phyloP scores from a whole-genome alignment of 2,113 vertebrate genomes.

The Elachura formosa region DNA sequence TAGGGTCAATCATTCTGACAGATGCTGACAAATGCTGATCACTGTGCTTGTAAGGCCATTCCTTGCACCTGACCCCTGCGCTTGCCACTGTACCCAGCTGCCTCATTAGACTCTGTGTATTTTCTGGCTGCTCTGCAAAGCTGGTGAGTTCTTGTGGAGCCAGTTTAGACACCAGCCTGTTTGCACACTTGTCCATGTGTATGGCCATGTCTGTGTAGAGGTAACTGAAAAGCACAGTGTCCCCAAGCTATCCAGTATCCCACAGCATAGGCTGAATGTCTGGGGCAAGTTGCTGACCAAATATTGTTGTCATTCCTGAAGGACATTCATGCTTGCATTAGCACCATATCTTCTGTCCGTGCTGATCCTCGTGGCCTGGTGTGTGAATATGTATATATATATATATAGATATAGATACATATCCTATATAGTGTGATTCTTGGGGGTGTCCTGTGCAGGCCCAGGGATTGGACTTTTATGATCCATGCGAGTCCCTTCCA shows the following conservation, averaged over 20 bases:
- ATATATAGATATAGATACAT: no score
- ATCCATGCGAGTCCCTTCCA: neutral
- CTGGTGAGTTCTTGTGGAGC: neutral
- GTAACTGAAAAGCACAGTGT: neutral
- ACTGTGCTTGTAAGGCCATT: rapidly evolving
- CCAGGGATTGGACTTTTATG: neutral
- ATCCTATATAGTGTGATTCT: neutral
- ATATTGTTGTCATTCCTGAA: neutral
- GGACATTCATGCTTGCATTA: neutral
- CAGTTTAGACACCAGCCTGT: rapidly evolving
- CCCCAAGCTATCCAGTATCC: no score
- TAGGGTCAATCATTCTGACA: neutral
- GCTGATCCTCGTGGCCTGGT: neutral
- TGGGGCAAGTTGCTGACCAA: neutral
- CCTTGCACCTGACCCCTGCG: rapidly evolving
- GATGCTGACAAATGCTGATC: neutral
- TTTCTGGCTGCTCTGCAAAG: neutral
- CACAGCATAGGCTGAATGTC: neutral
- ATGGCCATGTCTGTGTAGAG: no score
- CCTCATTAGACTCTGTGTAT: neutral
- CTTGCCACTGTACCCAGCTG: neutral
- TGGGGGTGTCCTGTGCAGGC: neutral
- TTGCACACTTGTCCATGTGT: no score
- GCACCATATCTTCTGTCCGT: neutral
- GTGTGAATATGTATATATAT: neutral